phyloP scores from a whole-genome alignment of 2,888 invertebrate genomes.

The Plebejus anna region DNA sequence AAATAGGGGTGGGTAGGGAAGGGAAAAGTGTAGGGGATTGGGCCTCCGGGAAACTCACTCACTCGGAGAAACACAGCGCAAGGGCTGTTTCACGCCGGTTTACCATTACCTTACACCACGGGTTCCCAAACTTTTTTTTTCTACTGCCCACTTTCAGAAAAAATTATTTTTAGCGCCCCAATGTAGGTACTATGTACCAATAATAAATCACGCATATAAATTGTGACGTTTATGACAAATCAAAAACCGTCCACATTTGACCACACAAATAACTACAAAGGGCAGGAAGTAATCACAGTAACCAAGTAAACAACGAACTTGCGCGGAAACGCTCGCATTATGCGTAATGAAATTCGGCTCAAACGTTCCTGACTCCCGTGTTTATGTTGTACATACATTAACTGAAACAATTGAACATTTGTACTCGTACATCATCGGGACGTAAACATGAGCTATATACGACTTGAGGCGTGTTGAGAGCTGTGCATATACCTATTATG shows the following conservation, averaged over 20 bases:
- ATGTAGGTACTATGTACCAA: too few relatives aligned
- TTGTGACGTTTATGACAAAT: not conserved
- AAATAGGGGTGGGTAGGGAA: too few relatives aligned
- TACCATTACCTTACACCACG: too few relatives aligned
- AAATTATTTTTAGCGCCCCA: too few relatives aligned
- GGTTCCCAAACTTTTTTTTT: too few relatives aligned
- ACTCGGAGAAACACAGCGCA: too few relatives aligned
- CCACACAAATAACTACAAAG: conserved; percentile 11
- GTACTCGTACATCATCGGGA: not conserved
- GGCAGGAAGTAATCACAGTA: conserved; percentile 13
- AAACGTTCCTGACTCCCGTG: not conserved
- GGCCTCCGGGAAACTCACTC: too few relatives aligned
- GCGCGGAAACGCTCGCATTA: not conserved
- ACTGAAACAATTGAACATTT: conserved; percentile 12
- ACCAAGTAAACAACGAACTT: not conserved
- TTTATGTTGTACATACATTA: conserved; percentile 20
- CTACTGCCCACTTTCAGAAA: too few relatives aligned
- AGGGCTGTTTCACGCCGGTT: too few relatives aligned
- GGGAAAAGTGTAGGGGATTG: too few relatives aligned
- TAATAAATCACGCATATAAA: not conserved
- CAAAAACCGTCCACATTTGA: not conserved
- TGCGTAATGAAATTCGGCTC: conserved; percentile 14
- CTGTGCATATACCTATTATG: not conserved
- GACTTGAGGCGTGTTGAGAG: not conserved
- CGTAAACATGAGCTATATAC: not conserved